Conservation (phyloP, 2,797 vertebrate genomes). For the Acanthopagrus latus region DNA sequence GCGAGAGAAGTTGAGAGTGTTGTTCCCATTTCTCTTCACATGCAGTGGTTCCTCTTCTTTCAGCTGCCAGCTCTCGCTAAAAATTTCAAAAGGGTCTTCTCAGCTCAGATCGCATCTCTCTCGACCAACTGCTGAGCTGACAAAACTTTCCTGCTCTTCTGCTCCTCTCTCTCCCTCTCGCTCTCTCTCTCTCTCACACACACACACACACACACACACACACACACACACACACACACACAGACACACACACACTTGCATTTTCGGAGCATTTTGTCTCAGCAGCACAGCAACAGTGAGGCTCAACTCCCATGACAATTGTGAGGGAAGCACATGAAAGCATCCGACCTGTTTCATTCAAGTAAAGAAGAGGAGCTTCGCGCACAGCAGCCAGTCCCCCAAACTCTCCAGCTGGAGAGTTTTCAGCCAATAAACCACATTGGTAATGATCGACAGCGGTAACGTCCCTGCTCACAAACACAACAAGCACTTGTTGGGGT, state of each 20-base stretch:
- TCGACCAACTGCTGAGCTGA: constrained; percentile 68
- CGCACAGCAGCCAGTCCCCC: constrained; percentile 13
- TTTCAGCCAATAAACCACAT: constrained; percentile 26
- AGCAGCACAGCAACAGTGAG: constrained; percentile 29
- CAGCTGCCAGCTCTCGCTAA: constrained; percentile 46
- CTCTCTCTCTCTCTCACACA: constrained; percentile 1
- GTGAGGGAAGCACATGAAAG: constrained; percentile 46
- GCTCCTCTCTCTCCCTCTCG: constrained; percentile 16
- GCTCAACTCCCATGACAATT: constrained; percentile 51
- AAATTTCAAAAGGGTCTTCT: constrained; percentile 48
- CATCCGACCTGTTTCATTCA: constrained; percentile 26
- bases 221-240: neutral
- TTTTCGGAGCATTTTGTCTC: constrained; percentile 53
- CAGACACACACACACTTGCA: neutral
- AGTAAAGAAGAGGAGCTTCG: constrained; percentile 6
- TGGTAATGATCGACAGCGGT: constrained; percentile 24
- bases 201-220: neutral
- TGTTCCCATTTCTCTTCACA: constrained; percentile 33
- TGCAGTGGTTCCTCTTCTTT: constrained; percentile 21
- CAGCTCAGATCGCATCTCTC: constrained; percentile 48
- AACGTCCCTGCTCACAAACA: constrained; percentile 22
- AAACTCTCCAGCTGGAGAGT: constrained; percentile 12
- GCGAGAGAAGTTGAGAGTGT: constrained; percentile 6
- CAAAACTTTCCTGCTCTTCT: constrained; percentile 51
- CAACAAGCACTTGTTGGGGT: constrained; percentile 18